Conservation (phyloP, 2,113 vertebrate genomes). For the Pampusana beccarii region DNA sequence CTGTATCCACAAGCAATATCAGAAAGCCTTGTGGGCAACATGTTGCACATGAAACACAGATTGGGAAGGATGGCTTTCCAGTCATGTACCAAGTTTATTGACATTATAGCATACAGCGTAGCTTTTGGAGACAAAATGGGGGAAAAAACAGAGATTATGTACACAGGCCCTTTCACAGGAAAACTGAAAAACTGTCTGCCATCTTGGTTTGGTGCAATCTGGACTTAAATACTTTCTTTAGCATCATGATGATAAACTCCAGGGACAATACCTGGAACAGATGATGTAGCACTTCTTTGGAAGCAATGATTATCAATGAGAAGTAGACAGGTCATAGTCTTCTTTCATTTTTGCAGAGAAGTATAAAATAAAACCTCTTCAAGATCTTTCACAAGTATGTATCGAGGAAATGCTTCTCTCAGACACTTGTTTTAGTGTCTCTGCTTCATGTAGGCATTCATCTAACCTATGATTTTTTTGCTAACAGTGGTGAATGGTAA, state of each 20-base stretch:
- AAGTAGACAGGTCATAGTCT: neutral
- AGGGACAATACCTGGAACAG: neutral
- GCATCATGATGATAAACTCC: neutral
- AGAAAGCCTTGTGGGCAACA: conserved; percentile 11
- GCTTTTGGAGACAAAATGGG: neutral
- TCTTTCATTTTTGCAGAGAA: neutral
- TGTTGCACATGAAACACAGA: neutral
- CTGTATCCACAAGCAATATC: neutral
- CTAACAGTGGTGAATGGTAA: neutral
- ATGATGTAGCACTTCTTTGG: neutral
- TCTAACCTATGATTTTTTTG: neutral
- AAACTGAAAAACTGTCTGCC: neutral
- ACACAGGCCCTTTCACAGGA: neutral
- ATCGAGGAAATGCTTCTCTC: neutral
- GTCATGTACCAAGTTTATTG: neutral
- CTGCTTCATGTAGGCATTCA: neutral
- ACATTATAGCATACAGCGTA: neutral
- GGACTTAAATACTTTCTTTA: neutral
- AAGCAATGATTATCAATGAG: neutral
- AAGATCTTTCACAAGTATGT: neutral
- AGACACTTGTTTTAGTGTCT: neutral
- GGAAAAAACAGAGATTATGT: neutral
- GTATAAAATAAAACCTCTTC: neutral
- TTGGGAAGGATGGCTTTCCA: neutral
- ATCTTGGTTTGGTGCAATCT: neutral